phyloP scores from a whole-genome alignment of 1,140 invertebrate genomes.

The Saxidomus purpurata region DNA sequence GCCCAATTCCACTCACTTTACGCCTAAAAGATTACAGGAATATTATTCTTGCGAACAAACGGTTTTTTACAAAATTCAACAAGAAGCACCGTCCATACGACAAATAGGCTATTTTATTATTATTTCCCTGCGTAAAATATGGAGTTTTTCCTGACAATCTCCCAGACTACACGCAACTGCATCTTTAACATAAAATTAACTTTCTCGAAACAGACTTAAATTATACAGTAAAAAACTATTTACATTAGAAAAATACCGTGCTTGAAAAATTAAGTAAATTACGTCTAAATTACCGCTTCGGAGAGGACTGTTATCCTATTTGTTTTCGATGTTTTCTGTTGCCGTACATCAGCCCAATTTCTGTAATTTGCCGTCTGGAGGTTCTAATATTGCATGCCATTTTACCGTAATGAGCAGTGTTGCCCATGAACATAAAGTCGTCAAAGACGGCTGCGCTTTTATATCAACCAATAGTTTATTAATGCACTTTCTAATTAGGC shows the following conservation, averaged over 20 bases:
- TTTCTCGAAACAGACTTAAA: neutral
- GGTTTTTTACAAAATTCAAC: too few relatives aligned
- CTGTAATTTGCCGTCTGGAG: slow-evolving; percentile 36
- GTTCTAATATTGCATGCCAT: slow-evolving; percentile 18
- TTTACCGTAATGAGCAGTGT: slow-evolving; percentile 26
- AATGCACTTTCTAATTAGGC: slow-evolving; percentile 23
- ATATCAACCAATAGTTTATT: slow-evolving; percentile 9
- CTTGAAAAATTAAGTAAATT: slow-evolving; percentile 27
- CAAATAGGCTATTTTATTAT: neutral
- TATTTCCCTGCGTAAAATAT: neutral
- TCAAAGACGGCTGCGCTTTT: neutral
- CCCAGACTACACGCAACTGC: neutral
- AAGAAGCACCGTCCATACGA: too few relatives aligned
- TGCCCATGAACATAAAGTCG: slow-evolving; percentile 25
- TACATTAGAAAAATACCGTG: neutral
- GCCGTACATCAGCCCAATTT: slow-evolving; percentile 23
- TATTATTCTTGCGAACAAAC: too few relatives aligned
- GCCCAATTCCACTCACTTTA: too few relatives aligned
- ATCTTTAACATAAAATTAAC: neutral
- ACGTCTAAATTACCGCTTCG: slow-evolving; percentile 38
- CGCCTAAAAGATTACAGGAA: too few relatives aligned
- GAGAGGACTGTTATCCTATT: slow-evolving; percentile 11
- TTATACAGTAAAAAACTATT: neutral
- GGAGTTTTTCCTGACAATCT: neutral
- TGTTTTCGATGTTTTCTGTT: slow-evolving; percentile 25